Percentiles rank a stretch among this genome's conserved stretches.
Evolutionary conservation across 1,140 invertebrate genomes (phyloP).

Genomic region (Psix sp.): DNA sequence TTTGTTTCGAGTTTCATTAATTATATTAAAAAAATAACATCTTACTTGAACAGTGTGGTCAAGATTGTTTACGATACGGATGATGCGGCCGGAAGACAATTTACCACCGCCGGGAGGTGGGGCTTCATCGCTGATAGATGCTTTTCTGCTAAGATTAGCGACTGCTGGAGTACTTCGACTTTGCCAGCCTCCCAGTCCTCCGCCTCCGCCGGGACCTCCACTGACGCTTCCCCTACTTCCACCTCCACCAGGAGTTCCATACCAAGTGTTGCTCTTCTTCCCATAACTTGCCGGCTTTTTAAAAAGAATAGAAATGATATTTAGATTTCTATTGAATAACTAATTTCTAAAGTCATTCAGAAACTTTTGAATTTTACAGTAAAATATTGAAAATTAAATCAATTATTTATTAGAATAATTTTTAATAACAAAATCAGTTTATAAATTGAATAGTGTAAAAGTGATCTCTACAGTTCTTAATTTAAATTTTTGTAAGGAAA

Average conservation of each 20-base stretch:
- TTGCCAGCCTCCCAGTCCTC: slow-evolving; percentile 79
- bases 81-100: slow-evolving; percentile 88
- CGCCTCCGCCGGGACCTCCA: slow-evolving; percentile 76
- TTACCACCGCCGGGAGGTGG: slow-evolving; percentile 83
- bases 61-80: slow-evolving; percentile 93
- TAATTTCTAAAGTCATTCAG: too few species aligned
- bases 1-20: too few species aligned
- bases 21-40: too few species aligned
- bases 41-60: slow-evolving; percentile 92
- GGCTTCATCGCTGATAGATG: slow-evolving; percentile 79
- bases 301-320: slow-evolving; percentile 2
- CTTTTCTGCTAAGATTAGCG: slow-evolving; percentile 81
- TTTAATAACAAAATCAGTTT: too few species aligned
- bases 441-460: too few species aligned
- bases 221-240: slow-evolving; percentile 76
- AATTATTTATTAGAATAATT: too few species aligned
- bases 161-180: slow-evolving; percentile 85
- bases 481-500: too few species aligned
- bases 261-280: slow-evolving; percentile 91
- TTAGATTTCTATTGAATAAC: neutral
- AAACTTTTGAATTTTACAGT: too few species aligned
- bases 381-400: too few species aligned
- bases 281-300: slow-evolving; percentile 89
- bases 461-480: too few species aligned
- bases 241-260: slow-evolving; percentile 79